Percentiles rank a stretch among this genome's conserved stretches.
Conservation (phyloP, 2,888 invertebrate species). For the Torymus tubicola region DNA sequence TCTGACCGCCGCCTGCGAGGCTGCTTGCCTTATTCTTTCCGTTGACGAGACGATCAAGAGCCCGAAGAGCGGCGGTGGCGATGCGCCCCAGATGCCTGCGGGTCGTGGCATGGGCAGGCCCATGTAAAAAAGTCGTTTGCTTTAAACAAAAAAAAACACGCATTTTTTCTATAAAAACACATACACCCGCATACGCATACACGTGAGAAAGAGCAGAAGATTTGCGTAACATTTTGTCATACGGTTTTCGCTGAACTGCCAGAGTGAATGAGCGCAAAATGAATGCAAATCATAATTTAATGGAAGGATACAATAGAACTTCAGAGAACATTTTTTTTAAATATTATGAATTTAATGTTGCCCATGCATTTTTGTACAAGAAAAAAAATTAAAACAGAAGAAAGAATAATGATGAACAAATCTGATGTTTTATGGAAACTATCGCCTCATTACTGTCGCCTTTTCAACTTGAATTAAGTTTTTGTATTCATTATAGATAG, state of each 20-base stretch:
- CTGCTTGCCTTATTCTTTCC: slow-evolving; percentile 95
- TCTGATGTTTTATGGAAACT: slow-evolving; percentile 23
- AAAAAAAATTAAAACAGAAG: too few species aligned
- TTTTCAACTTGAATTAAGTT: slow-evolving; percentile 16
- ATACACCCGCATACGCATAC: too few species aligned
- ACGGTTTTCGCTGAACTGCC: too few species aligned
- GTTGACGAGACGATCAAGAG: slow-evolving; percentile 99
- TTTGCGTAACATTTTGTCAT: not conserved
- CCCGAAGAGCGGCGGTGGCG: slow-evolving; percentile 82
- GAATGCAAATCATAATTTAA: too few species aligned
- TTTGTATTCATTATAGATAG: slow-evolving; percentile 8
- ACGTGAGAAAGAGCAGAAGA: not conserved
- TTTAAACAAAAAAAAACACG: not conserved
- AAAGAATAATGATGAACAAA: slow-evolving; percentile 10
- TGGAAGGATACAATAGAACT: too few species aligned
- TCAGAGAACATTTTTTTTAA: too few species aligned
- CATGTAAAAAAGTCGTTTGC: slow-evolving; percentile 75
- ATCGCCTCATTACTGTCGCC: not conserved
- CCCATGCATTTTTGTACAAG: not conserved
- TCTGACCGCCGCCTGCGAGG: slow-evolving; percentile 95
- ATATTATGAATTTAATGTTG: not conserved
- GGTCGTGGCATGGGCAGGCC: slow-evolving; percentile 87
- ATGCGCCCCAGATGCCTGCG: slow-evolving; percentile 76
- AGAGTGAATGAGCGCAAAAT: not conserved
- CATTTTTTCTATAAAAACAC: slow-evolving; percentile 16